These are phyloP conservation scores for Eupithecia dodoneata DNA, from an alignment of 2,888 invertebrate species.

Conservation along the genomic window DNA sequence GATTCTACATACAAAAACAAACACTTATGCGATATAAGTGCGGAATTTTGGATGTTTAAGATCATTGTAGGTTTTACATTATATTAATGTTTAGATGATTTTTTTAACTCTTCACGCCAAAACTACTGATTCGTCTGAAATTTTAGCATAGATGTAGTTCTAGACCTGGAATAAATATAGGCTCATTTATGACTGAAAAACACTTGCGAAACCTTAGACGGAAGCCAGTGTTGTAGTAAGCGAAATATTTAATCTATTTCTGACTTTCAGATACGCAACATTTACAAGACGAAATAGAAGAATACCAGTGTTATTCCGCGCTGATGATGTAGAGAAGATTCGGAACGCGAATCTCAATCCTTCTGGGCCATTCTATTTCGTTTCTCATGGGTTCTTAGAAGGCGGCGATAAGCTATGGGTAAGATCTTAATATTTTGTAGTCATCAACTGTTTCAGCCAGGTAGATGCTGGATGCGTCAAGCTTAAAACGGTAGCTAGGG, in stretches of 20 bases:
- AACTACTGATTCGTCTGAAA: neutral
- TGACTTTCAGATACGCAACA: conserved; percentile 74
- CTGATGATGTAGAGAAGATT: conserved; percentile 87
- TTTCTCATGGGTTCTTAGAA: conserved; percentile 95
- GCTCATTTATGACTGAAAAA: neutral
- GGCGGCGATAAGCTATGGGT: conserved; percentile 93
- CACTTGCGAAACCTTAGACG: neutral
- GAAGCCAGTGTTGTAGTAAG: neutral
- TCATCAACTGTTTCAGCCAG: neutral
- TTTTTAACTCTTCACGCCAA: neutral
- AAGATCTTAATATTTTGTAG: conserved; percentile 40
- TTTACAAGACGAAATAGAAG: conserved; percentile 84
- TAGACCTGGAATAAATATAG: neutral
- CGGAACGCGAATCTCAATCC: conserved; percentile 85
- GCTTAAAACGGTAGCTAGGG: too few relatives aligned
- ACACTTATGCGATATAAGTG: neutral
- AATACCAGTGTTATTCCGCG: conserved; percentile 86
- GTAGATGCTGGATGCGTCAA: too few relatives aligned
- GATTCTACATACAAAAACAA: neutral
- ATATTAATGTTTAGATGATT: neutral
- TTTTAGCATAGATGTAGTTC: conserved; percentile 1
- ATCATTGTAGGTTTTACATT: too few relatives aligned
- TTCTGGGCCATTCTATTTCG: conserved; percentile 87
- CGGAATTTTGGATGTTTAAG: neutral
- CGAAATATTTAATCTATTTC: neutral